Base-by-base conservation (phyloP, 2,797 vertebrate species). In the Acanthurus leucopareius region DNA sequence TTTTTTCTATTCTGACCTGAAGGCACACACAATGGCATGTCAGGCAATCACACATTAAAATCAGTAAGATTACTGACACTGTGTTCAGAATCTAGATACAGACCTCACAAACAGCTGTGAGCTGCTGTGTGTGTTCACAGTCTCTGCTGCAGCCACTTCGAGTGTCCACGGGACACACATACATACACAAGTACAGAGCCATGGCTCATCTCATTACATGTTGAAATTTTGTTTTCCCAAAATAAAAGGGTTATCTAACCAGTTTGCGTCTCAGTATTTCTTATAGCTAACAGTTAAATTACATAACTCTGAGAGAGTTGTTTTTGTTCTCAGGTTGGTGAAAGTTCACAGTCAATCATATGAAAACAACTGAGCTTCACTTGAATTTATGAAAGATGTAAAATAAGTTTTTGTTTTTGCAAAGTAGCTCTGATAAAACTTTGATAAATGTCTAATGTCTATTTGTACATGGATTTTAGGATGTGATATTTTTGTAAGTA, bases 111-210 rank as follows among this genome's bases (percentile, higher is more conserved):
- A 52, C 49, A 25, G n/a, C 40, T 40, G 65, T 60, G 58, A 49
- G 40, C 16, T 58, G 68, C 62, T 44, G 32, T 35, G 49, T 20
- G 48, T 16, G 32, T 35, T 35, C 32, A 70, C 28, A 75, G 58
- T 38, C 19, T 14, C 17, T 20, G n/a, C 17, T 61, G 32, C 22
- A 59, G 25, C 38, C 66, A 28, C 17, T 20, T 60, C 0, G 3
- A 38, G 5, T 32, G 22, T 49, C 56, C 56, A 17, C 10, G 5
- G 15, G 9, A 11, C 8, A 44, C 47, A 28, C 15, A 62, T 2
- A 16, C 15, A 25, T 2, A 49, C 58, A 48, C 28, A 20, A 25
- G 22, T n/a, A 11, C 15, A 51, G 19, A 28, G 10, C 38, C 59
- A 49, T n/a, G 11, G 2, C 10, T 69, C 3, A 6, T 13, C 1